These are phyloP conservation scores for Lampropteryx suffumata DNA, from an alignment of 2,888 invertebrate genomes.

Conservation along the genomic window DNA sequence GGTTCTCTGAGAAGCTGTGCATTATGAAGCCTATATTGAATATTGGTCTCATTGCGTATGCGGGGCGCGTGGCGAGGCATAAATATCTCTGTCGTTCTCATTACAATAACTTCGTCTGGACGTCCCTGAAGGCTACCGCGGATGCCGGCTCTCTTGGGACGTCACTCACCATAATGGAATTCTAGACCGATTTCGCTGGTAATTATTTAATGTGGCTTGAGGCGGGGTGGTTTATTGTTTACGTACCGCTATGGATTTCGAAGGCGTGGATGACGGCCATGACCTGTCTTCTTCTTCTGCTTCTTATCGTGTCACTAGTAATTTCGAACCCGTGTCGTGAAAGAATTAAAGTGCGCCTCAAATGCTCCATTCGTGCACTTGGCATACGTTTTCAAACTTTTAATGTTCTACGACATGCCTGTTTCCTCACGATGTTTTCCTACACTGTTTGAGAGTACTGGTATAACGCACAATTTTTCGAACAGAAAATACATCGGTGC, in stretches of 20 bases:
- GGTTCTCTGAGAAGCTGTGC: constrained; percentile 16
- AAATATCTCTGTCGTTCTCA: constrained; percentile 80
- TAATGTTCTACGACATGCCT: no score
- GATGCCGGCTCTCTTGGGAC: constrained; percentile 68
- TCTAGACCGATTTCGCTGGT: constrained; percentile 57
- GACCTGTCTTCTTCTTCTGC: no score
- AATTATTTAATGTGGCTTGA: constrained; percentile 54
- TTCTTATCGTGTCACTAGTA: no score
- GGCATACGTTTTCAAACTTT: no score
- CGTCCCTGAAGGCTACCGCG: constrained; percentile 64
- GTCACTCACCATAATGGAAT: constrained; percentile 75
- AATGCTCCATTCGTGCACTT: no score
- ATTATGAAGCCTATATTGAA: constrained; percentile 34
- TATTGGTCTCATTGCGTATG: constrained; percentile 68
- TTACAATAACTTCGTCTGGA: constrained; percentile 76
- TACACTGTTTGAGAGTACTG: no score
- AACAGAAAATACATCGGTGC: no score
- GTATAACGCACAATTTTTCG: no score
- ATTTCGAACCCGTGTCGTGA: no score
- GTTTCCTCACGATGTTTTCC: no score
- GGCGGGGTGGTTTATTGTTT: constrained; percentile 25
- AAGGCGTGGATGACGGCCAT: no score
- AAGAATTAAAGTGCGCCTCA: no score
- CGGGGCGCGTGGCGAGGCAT: constrained; percentile 72
- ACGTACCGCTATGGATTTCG: background rate